A percentile compares a stretch with the other conserved stretches of the same genome.
Evolutionary conservation across 2,797 vertebrate genomes (phyloP).

Genomic region (Anolis apletophallus): DNA sequence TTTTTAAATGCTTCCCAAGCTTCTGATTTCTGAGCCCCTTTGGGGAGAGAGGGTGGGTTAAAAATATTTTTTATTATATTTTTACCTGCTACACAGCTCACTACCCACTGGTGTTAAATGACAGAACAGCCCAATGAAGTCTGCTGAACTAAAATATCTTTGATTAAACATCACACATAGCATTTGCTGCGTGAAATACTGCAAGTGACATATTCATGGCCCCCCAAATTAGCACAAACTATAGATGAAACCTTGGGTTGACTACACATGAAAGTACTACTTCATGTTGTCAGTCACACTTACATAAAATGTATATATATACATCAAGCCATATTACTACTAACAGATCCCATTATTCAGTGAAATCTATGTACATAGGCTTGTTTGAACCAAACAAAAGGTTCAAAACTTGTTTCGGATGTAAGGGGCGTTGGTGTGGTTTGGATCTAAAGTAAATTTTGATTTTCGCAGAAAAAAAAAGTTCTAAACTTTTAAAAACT

Average conservation of each 20-base stretch:
- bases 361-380: not conserved
- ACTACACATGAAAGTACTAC: not conserved
- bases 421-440: too few relatives aligned
- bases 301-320: not conserved
- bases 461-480: too few relatives aligned
- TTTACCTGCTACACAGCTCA: not conserved
- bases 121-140: not conserved
- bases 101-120: not conserved
- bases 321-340: not conserved
- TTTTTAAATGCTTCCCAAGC: too few relatives aligned
- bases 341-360: not conserved
- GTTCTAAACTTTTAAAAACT: too few relatives aligned
- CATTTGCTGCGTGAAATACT: not conserved
- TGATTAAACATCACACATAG: not conserved
- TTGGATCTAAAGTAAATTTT: too few relatives aligned
- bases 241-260: accelerated
- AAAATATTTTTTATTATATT: too few relatives aligned
- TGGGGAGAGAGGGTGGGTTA: too few relatives aligned
- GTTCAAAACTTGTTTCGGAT: too few relatives aligned
- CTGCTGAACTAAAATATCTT: not conserved
- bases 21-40: not conserved
- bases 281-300: not conserved
- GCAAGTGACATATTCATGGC: not conserved
- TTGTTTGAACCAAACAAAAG: too few relatives aligned
- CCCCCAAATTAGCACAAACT: accelerated